Evolutionary conservation across 2,797 vertebrate species (phyloP).

Genomic region (Anas bernieri): DNA sequence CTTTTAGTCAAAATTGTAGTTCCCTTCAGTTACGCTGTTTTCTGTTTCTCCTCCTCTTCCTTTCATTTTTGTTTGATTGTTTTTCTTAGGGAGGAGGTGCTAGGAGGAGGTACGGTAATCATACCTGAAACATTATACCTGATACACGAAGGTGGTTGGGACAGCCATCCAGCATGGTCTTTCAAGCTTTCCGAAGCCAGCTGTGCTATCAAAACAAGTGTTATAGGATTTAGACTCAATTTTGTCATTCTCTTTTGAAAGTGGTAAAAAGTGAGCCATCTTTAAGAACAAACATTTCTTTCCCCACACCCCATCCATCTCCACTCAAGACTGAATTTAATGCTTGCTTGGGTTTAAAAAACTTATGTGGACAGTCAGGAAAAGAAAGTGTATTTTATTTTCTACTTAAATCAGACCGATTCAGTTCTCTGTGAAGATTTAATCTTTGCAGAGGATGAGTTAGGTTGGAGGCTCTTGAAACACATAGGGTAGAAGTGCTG

Average conservation of each 20-base stretch:
- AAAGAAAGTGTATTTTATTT: neutral
- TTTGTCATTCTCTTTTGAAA: neutral
- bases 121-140: neutral
- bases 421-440: neutral
- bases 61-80: neutral
- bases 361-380: neutral
- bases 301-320: neutral
- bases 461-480: neutral
- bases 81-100: neutral
- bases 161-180: neutral
- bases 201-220: neutral
- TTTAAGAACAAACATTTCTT: neutral
- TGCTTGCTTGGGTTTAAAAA: neutral
- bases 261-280: neutral
- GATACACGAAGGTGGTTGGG: neutral
- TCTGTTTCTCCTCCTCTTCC: neutral
- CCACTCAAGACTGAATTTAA: neutral
- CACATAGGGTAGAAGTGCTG: accelerated
- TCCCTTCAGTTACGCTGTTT: neutral
- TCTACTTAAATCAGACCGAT: neutral
- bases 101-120: neutral
- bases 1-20: neutral
- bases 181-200: neutral
- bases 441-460: neutral
- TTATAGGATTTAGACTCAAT: neutral